A percentile compares a stretch with the other conserved stretches of the same genome.
These are phyloP conservation scores for Acanthopleura granulata DNA, from an alignment of 2,888 invertebrate species.

Conservation along the genomic window DNA sequence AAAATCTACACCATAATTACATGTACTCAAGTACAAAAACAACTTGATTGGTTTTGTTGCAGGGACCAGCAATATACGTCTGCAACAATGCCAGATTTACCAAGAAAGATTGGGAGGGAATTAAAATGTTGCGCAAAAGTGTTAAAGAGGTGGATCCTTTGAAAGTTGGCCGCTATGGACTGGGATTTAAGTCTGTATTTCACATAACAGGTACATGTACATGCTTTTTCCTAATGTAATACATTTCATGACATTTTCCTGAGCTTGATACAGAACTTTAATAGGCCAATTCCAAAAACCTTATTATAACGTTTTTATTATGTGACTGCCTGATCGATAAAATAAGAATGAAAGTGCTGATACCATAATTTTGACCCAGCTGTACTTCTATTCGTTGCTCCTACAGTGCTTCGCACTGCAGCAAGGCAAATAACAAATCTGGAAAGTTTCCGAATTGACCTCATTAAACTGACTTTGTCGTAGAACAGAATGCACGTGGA, in stretches of 20 bases:
- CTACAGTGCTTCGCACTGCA: too few species aligned
- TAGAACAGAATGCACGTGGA: too few species aligned
- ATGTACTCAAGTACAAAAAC: background rate
- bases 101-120: slow-evolving; percentile 57
- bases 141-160: slow-evolving; percentile 59
- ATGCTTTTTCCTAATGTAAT: background rate
- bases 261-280: too few species aligned
- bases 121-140: slow-evolving; percentile 56
- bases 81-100: slow-evolving; percentile 60
- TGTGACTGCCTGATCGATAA: too few species aligned
- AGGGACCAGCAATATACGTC: slow-evolving; percentile 62
- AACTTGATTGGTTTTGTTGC: slow-evolving; percentile 20
- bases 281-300: too few species aligned
- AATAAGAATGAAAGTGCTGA: too few species aligned
- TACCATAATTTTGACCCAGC: too few species aligned
- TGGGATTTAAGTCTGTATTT: slow-evolving; percentile 66
- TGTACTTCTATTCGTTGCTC: too few species aligned
- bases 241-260: slow-evolving; percentile 23
- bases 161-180: slow-evolving; percentile 64
- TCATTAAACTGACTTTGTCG: too few species aligned
- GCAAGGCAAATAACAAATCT: too few species aligned
- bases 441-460: too few species aligned
- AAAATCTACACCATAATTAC: background rate
- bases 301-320: too few species aligned
- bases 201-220: slow-evolving; percentile 60